Evolutionary conservation across 2,113 vertebrate genomes (phyloP), one percentile per base, ranked within the genome.

Genomic region (Piprites chloris): DNA sequence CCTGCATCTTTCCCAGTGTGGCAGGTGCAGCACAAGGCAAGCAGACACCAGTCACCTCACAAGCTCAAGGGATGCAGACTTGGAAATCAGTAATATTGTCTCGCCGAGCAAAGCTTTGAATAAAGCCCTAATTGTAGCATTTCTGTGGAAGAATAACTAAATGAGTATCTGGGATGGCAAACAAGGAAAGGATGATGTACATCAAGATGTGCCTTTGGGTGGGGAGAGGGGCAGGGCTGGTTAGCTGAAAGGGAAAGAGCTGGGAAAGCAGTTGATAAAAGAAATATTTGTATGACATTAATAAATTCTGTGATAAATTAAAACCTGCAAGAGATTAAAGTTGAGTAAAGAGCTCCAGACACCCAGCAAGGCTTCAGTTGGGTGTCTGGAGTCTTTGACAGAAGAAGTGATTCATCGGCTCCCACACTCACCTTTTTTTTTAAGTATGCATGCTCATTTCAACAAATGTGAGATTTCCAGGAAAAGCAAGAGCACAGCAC

Each of bases 41-140:
- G 14, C 23, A 93, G 46, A 65, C 63, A 91, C 33, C 17, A 63
- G 39, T 41, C 62, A 88, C 82, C 75, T 93, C 35, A 86, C 11
- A 55, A 9, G 11, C 33, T 90, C 55, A 63, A 42, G 68, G 52
- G 35, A 85, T 4, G 14, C 0, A 3, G 39, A 59, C 55, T 78
- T 86, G 55, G 74, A 56, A 92, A 97, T 96, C 88, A 95, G 85
- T 61, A 95, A 74, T 66, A 95, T 47, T 86, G 85, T 95, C 35
- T 65, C 68, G 72, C 55, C 0, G 0, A 59, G 50, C 30, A 73
- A 75, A 89, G 73, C 67, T 81, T 77, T 96, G 89, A 93, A 97
- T 97, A 85, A 82, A 59, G 65, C n/a, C 42, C 47, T 96, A 94
- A 73, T 85, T 63, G 88, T 87, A 79, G 35, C 50, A 44, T 83